phyloP scores from a whole-genome alignment of 2,888 invertebrate genomes.

The Erynnis tages region DNA sequence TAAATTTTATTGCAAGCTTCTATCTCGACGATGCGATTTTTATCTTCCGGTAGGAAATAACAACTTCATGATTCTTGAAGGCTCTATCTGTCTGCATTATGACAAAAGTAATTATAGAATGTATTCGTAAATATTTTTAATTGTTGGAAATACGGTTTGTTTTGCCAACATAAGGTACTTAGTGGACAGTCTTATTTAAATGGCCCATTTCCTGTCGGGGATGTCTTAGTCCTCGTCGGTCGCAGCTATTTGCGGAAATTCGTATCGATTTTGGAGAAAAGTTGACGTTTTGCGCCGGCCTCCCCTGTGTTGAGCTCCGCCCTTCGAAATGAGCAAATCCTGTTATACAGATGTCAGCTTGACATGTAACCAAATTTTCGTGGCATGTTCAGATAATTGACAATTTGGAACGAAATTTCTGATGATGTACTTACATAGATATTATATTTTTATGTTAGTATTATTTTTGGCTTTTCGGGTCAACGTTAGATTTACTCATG shows the following conservation, averaged over 20 bases:
- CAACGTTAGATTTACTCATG: no score
- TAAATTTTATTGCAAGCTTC: no score
- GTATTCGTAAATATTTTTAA: no score
- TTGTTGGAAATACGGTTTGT: no score
- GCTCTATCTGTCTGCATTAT: no score
- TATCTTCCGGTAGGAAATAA: no score
- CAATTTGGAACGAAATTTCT: background rate
- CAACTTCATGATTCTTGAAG: no score
- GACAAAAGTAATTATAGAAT: no score
- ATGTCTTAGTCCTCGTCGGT: background rate
- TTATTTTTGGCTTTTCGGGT: no score
- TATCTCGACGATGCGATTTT: no score
- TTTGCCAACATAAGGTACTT: no score
- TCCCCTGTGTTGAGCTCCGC: slow-evolving; percentile 10
- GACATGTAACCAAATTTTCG: slow-evolving; percentile 1
- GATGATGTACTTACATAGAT: background rate
- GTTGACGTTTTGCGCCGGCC: background rate
- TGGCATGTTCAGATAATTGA: background rate
- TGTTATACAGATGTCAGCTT: slow-evolving; percentile 5
- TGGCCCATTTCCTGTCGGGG: background rate
- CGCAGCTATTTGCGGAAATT: slow-evolving; percentile 10
- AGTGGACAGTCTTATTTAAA: no score
- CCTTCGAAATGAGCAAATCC: slow-evolving; percentile 3
- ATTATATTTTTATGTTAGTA: background rate
- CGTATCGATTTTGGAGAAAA: slow-evolving; percentile 20